Conservation (phyloP, 1,140 invertebrate species). For the Lerema accius region DNA sequence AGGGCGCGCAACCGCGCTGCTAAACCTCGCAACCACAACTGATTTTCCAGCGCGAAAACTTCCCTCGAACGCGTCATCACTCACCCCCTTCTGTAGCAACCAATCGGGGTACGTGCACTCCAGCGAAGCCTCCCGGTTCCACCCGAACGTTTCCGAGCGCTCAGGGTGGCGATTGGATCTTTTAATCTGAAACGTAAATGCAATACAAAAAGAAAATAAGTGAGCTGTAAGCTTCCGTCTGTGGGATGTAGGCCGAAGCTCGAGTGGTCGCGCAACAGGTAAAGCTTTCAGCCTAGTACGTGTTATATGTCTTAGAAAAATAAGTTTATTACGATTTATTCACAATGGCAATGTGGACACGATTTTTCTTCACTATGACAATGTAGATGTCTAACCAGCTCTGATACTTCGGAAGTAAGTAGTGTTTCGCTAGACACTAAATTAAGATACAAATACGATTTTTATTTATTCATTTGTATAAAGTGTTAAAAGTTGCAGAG, state of each 20-base stretch:
- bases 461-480: too few relatives aligned
- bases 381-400: too few relatives aligned
- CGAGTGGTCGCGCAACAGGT: slow-evolving; percentile 68
- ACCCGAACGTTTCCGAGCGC: slow-evolving; percentile 56
- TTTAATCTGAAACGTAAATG: slow-evolving; percentile 82
- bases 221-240: slow-evolving; percentile 67
- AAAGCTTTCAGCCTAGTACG: slow-evolving; percentile 46
- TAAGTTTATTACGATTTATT: too few relatives aligned
- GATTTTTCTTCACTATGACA: too few relatives aligned
- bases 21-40: slow-evolving; percentile 72
- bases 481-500: too few relatives aligned
- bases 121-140: slow-evolving; percentile 56
- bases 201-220: slow-evolving; percentile 77
- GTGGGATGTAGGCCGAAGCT: slow-evolving; percentile 58
- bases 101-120: slow-evolving; percentile 55
- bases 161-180: slow-evolving; percentile 77
- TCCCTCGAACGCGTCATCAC: slow-evolving; percentile 77
- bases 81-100: slow-evolving; percentile 67
- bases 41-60: slow-evolving; percentile 78
- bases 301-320: slow-evolving; percentile 2
- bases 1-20: slow-evolving; percentile 49
- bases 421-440: too few relatives aligned
- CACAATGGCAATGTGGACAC: too few relatives aligned
- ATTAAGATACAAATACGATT: too few relatives aligned
- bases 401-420: too few relatives aligned